These are phyloP conservation scores for Rhinatrema bivittatum DNA, from an alignment of 2,797 vertebrate species.

Conservation along the genomic window DNA sequence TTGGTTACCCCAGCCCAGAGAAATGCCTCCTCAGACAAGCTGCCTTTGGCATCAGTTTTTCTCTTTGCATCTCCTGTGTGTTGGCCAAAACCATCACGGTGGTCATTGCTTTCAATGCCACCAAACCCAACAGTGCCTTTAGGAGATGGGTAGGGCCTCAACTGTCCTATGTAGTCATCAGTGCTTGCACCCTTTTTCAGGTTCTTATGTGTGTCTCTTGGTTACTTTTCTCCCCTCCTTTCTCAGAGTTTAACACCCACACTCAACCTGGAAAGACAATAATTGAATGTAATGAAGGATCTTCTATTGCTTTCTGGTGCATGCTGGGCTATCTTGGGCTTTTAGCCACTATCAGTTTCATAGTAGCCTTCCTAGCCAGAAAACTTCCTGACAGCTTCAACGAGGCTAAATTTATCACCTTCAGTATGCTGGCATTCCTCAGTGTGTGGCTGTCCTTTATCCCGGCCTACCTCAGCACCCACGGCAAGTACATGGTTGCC, in stretches of 20 bases:
- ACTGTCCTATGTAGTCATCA: neutral
- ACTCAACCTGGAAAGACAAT: neutral
- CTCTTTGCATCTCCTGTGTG: constrained; percentile 3
- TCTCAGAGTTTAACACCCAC: neutral
- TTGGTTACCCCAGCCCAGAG: neutral
- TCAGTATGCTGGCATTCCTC: too few species aligned
- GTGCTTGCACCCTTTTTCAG: neutral
- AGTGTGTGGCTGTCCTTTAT: too few species aligned
- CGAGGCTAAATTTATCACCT: too few species aligned
- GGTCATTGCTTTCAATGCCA: constrained; percentile 11
- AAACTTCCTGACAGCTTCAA: too few species aligned
- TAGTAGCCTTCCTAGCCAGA: too few species aligned
- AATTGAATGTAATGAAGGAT: too few species aligned
- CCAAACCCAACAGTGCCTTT: constrained; percentile 3
- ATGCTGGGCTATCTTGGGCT: too few species aligned
- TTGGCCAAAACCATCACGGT: constrained; percentile 14
- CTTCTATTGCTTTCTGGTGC: too few species aligned
- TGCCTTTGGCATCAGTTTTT: constrained; percentile 5
- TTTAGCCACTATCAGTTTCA: too few species aligned
- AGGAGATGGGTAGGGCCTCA: neutral
- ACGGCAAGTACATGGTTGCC: too few species aligned
- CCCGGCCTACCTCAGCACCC: too few species aligned
- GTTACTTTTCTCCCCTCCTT: neutral
- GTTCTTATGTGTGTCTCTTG: neutral
- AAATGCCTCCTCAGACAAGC: constrained; percentile 8